Evolutionary conservation across 2,888 invertebrate species (phyloP), one percentile per base, ranked within the genome.

Genomic region (Tuta absoluta): DNA sequence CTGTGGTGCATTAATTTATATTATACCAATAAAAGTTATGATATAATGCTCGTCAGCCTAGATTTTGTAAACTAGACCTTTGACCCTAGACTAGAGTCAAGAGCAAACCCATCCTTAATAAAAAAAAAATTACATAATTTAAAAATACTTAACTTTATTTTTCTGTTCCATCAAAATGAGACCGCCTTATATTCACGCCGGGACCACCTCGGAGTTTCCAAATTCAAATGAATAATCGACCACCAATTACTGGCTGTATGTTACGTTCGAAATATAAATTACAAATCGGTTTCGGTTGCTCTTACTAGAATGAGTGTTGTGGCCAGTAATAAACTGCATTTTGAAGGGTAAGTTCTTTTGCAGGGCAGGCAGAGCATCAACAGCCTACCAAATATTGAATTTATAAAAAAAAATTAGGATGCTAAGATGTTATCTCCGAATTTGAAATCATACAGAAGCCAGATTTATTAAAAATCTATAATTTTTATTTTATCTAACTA

Each of bases 151-250:
- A 33, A 33, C 33, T 8, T 41, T 12, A 41, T 49, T 49, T 49
- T 49, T 19, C 7, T 19, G 48, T 17, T 49, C 8, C 0, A 21
- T 17, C 17, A 10, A 49, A 49, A 49, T 49, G 10, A 49, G 10
- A 19, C 48, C 73, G 80, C 80, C 80, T 73, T 71, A 78, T 74
- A 75, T 81, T 82, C 78, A 72, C 81, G 76, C 82, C 74, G 4
- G 68, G 79, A 81, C 79, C 80, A 80, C 81, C 78, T 67, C 62
- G 33, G 76, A 66, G 69, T 65, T 59, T 64, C 67, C 66, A 77
- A 77, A 72, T 77, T 74, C 74, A 74, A 73, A 79, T 77, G 75
- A 77, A 71, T 77, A 75, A 79, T 78, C 70, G 72, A 61, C 61
- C 53, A 65, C 71, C 72, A 77, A 77, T 79, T 76, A 77, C 72